Percentiles rank a stretch among this genome's conserved stretches.
Evolutionary conservation across 2,113 vertebrate genomes (phyloP).

Genomic region (Rhineura floridana): DNA sequence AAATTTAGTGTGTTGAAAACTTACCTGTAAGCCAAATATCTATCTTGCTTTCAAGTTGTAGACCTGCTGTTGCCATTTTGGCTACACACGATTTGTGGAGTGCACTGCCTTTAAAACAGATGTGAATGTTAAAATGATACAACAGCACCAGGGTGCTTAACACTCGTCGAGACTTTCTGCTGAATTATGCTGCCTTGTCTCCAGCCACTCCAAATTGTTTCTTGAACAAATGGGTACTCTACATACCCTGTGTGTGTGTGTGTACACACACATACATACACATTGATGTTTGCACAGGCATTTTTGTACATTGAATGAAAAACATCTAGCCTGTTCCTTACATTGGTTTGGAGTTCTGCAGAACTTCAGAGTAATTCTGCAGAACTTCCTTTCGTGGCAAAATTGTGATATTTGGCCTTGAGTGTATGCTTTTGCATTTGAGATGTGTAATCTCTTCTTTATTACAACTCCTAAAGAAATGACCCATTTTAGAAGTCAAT

Average conservation of each 20-base stretch:
- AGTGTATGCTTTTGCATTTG: background rate
- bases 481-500: conserved; percentile 1
- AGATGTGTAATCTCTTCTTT: background rate
- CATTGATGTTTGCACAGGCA: background rate
- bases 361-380: background rate
- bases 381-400: background rate
- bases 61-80: background rate
- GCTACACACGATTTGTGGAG: background rate
- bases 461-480: background rate
- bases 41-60: background rate
- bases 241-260: background rate
- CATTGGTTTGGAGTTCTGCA: background rate
- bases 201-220: too few relatives aligned
- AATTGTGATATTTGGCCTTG: background rate
- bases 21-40: background rate
- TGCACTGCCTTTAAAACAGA: background rate
- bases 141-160: too few relatives aligned
- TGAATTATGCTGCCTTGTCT: background rate
- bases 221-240: background rate
- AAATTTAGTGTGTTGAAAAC: too few relatives aligned
- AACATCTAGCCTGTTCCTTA: background rate
- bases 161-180: background rate
- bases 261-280: background rate
- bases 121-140: background rate
- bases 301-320: background rate